Conservation (phyloP, 2,888 invertebrate genomes). For the Drosophila parthenogenetica region DNA sequence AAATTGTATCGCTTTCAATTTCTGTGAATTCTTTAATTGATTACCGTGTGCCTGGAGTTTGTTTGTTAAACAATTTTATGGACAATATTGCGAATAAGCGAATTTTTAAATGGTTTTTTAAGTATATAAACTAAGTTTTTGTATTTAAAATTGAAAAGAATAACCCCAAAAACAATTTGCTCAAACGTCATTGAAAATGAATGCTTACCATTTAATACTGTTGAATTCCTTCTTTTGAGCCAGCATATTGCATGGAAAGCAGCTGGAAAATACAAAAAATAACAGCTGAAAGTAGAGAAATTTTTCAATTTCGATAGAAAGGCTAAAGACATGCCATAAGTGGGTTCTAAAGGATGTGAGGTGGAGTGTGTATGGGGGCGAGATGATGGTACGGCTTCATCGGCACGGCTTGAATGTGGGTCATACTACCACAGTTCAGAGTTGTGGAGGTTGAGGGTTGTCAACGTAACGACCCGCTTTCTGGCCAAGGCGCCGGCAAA, state of each 20-base stretch:
- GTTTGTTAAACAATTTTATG: slow-evolving; percentile 1
- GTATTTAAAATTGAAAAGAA: not conserved
- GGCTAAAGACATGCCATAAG: slow-evolving; percentile 64
- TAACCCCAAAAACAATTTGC: not conserved
- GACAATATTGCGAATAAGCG: not conserved
- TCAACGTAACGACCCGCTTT: slow-evolving; percentile 80
- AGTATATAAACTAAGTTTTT: not conserved
- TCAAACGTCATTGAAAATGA: slow-evolving; percentile 24
- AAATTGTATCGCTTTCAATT: no score
- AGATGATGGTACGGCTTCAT: slow-evolving; percentile 40
- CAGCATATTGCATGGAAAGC: slow-evolving; percentile 45
- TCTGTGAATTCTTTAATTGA: not conserved
- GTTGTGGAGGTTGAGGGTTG: slow-evolving; percentile 60
- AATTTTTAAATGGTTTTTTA: not conserved
- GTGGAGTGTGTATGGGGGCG: slow-evolving; percentile 5
- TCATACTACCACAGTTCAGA: slow-evolving; percentile 53
- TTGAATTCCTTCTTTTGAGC: slow-evolving; percentile 4
- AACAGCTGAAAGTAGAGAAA: slow-evolving; percentile 11
- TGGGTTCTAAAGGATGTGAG: slow-evolving; percentile 16
- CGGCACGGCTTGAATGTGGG: slow-evolving; percentile 75
- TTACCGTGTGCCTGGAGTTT: not conserved
- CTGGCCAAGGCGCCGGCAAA: slow-evolving; percentile 63
- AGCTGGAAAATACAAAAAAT: not conserved
- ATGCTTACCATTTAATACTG: slow-evolving; percentile 20
- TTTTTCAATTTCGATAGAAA: slow-evolving; percentile 74